phyloP scores from a whole-genome alignment of 2,113 vertebrate species.

The Hemicordylus capensis region DNA sequence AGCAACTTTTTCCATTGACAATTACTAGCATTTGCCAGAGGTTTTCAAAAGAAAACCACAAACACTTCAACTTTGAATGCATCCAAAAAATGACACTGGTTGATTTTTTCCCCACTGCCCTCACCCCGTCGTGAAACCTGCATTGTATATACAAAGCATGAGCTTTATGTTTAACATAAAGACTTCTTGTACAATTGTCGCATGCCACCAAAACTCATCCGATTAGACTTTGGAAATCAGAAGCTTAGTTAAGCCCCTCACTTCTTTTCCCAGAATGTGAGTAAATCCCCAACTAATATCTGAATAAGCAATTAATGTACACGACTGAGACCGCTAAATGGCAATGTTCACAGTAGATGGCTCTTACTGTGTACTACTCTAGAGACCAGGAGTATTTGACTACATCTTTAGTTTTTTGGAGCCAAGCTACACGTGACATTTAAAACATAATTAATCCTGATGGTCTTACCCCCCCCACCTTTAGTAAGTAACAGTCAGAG shows the following conservation, averaged over 20 bases:
- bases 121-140: slow-evolving; percentile 56
- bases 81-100: background rate
- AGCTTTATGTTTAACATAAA: slow-evolving; percentile 39
- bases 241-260: slow-evolving; percentile 32
- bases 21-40: too few relatives aligned
- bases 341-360: background rate
- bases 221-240: slow-evolving; percentile 37
- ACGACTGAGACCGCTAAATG: slow-evolving; percentile 17
- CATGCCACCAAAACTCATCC: slow-evolving; percentile 55
- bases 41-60: too few relatives aligned
- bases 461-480: too few relatives aligned
- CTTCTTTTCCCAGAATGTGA: slow-evolving; percentile 33
- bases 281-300: slow-evolving; percentile 22
- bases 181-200: slow-evolving; percentile 42
- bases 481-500: too few relatives aligned
- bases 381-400: too few relatives aligned
- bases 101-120: slow-evolving; percentile 10
- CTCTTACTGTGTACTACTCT: background rate
- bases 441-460: too few relatives aligned
- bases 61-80: background rate
- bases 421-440: too few relatives aligned
- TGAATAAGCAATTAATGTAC: slow-evolving; percentile 9
- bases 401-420: too few relatives aligned
- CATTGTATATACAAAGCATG: slow-evolving; percentile 47
- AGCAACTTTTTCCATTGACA: too few relatives aligned